These are phyloP conservation scores for Trissoscelio sp. DNA, from an alignment of 2,888 invertebrate genomes.

Conservation along the genomic window DNA sequence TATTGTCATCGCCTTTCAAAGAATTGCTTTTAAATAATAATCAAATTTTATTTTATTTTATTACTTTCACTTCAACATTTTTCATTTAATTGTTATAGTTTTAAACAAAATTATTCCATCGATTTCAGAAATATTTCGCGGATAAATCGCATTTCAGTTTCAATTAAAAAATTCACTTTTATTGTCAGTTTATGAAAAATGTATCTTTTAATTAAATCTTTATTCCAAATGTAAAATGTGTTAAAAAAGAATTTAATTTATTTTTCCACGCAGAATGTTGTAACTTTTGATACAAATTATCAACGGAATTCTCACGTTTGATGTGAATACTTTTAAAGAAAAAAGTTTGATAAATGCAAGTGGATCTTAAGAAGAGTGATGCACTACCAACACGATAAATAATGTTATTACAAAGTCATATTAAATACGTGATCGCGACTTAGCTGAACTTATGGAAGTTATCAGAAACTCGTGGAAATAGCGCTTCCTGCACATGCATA, in stretches of 20 bases:
- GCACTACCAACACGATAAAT: slow-evolving; percentile 23
- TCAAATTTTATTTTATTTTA: too few relatives aligned
- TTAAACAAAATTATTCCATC: too few relatives aligned
- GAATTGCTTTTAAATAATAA: neutral
- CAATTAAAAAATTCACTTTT: neutral
- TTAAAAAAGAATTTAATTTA: neutral
- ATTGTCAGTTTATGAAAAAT: neutral
- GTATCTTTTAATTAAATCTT: neutral
- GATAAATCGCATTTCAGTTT: neutral
- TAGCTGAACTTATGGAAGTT: slow-evolving; percentile 13
- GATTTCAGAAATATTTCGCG: too few relatives aligned
- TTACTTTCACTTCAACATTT: too few relatives aligned
- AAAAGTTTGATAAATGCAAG: too few relatives aligned
- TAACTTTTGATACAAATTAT: too few relatives aligned
- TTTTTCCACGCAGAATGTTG: too few relatives aligned
- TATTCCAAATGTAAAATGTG: neutral
- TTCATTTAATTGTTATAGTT: too few relatives aligned
- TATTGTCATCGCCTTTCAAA: neutral
- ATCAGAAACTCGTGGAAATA: slow-evolving; percentile 17
- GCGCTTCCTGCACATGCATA: slow-evolving; percentile 20
- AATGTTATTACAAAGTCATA: slow-evolving; percentile 16
- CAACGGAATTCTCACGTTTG: too few relatives aligned
- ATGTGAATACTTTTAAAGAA: too few relatives aligned
- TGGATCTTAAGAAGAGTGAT: too few relatives aligned
- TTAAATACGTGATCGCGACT: slow-evolving; percentile 37